These are phyloP conservation scores for Eupsilia transversa DNA, from an alignment of 2,888 invertebrate genomes.

Conservation along the genomic window DNA sequence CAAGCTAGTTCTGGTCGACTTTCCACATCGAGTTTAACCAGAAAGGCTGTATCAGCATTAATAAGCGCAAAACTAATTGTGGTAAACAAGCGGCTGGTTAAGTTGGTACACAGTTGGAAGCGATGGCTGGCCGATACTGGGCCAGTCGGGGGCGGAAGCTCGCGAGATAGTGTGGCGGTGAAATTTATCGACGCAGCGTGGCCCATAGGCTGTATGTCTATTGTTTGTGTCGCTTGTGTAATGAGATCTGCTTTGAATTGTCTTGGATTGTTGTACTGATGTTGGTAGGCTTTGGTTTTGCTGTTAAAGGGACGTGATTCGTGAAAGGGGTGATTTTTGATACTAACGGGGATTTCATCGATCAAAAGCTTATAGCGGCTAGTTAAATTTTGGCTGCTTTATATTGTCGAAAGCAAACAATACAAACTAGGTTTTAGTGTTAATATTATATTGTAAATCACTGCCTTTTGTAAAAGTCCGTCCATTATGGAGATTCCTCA, in stretches of 20 bases:
- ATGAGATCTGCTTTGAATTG: slow-evolving; percentile 32
- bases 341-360: neutral
- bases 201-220: slow-evolving; percentile 23
- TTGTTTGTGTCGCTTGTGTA: slow-evolving; percentile 41
- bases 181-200: slow-evolving; percentile 55
- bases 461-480: slow-evolving; percentile 12
- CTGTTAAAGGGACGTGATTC: neutral
- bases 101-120: slow-evolving; percentile 21
- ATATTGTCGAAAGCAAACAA: slow-evolving; percentile 5
- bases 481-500: slow-evolving; percentile 20
- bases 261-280: neutral
- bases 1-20: neutral
- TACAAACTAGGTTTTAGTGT: neutral
- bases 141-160: slow-evolving; percentile 50
- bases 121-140: slow-evolving; percentile 49
- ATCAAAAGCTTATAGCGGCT: neutral
- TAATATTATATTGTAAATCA: neutral
- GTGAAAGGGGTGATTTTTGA: neutral
- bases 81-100: slow-evolving; percentile 29
- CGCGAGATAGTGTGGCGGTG: slow-evolving; percentile 44
- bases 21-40: slow-evolving; percentile 10
- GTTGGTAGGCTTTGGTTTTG: neutral
- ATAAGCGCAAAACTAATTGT: slow-evolving; percentile 31
- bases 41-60: slow-evolving; percentile 1
- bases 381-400: neutral